phyloP scores from a whole-genome alignment of 2,888 invertebrate species.

The Itoplectis maculator region DNA sequence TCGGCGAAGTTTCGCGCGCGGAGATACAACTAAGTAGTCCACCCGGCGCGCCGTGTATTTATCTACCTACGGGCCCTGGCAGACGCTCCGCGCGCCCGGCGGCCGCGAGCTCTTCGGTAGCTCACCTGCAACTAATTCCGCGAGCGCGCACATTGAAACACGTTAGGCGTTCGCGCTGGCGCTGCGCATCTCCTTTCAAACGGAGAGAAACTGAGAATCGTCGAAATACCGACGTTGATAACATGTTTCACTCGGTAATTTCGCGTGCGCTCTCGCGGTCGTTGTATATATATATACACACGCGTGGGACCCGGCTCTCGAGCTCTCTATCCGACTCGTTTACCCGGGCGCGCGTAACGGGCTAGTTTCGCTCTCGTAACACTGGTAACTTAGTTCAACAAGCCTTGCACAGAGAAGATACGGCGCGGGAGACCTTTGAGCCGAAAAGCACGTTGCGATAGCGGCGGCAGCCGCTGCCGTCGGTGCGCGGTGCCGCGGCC shows the following conservation, averaged over 20 bases:
- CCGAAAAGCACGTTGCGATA: constrained; percentile 20
- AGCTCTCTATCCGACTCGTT: background rate
- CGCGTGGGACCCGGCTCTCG: too few species aligned
- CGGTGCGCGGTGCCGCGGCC: too few species aligned
- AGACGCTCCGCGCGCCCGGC: background rate
- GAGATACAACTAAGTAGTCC: background rate
- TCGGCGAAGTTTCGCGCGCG: background rate
- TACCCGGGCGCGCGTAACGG: background rate
- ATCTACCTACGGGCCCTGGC: too few species aligned
- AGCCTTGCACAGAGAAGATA: background rate
- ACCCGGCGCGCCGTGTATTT: too few species aligned
- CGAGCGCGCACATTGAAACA: constrained; percentile 12
- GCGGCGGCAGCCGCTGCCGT: background rate
- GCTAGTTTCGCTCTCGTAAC: constrained; percentile 10
- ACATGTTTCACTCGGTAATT: constrained; percentile 22
- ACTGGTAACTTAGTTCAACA: constrained; percentile 22
- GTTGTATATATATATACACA: background rate
- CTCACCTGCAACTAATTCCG: constrained; percentile 11
- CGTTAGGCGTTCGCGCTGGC: background rate
- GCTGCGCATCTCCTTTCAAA: constrained; percentile 28
- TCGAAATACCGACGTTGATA: constrained; percentile 35
- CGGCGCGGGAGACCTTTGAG: constrained; percentile 17
- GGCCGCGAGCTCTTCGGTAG: too few species aligned
- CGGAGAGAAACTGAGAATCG: constrained; percentile 1
- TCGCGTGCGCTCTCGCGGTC: background rate